phyloP scores from a whole-genome alignment of 2,888 invertebrate species.

The Elegia similella region DNA sequence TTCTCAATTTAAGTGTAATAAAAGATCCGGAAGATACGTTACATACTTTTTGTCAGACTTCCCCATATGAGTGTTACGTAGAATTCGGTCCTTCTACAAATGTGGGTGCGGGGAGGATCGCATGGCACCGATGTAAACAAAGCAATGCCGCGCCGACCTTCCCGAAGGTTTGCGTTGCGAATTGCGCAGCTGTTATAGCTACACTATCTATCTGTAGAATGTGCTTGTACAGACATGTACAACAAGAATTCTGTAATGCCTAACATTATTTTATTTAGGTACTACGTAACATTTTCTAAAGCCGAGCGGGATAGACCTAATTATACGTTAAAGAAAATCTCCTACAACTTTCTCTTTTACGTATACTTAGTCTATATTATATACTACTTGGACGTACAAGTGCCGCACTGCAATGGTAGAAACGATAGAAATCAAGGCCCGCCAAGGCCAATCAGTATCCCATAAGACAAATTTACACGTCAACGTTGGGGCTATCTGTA shows the following conservation, averaged over 20 bases:
- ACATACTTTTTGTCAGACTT: constrained; percentile 65
- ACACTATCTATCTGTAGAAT: constrained; percentile 30
- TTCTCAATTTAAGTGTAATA: background rate
- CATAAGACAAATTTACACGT: no score
- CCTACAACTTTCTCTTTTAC: no score
- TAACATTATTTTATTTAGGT: no score
- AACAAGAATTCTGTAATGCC: background rate
- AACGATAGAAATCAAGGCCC: no score
- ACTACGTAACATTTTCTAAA: no score
- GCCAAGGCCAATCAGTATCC: no score
- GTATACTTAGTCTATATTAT: no score
- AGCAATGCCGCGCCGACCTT: constrained; percentile 67
- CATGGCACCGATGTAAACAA: constrained; percentile 59
- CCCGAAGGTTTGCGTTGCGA: constrained; percentile 56
- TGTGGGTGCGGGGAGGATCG: constrained; percentile 27
- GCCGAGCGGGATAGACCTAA: no score
- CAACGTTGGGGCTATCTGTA: no score
- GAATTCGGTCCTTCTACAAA: constrained; percentile 1
- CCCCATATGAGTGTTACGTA: constrained; percentile 47
- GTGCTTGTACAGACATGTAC: constrained; percentile 40
- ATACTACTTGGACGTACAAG: no score
- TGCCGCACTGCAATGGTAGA: no score
- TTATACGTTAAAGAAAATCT: no score
- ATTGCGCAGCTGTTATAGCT: constrained; percentile 36
- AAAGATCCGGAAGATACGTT: background rate